Evolutionary conservation across 2,113 vertebrate genomes (phyloP).

Genomic region (Chascanopsetta lugubris): DNA sequence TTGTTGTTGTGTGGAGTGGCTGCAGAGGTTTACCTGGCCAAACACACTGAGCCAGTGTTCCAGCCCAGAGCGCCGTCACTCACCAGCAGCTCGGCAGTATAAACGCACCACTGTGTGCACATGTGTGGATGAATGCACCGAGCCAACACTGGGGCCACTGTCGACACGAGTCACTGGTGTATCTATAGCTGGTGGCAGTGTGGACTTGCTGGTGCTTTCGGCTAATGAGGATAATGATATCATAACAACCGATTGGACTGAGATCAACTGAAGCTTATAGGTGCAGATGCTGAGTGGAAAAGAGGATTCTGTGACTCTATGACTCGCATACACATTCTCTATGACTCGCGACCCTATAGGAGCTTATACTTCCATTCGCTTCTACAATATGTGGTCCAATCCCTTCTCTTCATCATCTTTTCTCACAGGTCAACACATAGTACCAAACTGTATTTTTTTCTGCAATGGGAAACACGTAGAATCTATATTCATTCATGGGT

Average conservation of each 20-base stretch:
- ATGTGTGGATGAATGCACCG: conserved; percentile 17
- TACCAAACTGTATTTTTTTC: too few relatives aligned
- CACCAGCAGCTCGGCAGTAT: conserved; percentile 49
- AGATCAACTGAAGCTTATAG: conserved; percentile 24
- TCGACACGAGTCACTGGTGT: conserved; percentile 15
- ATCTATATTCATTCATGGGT: too few relatives aligned
- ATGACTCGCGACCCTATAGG: too few relatives aligned
- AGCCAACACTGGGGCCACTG: conserved; percentile 63
- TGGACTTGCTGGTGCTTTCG: conserved; percentile 15
- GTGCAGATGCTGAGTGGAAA: conserved; percentile 13
- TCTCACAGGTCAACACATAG: too few relatives aligned
- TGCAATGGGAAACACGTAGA: too few relatives aligned
- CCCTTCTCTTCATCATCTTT: too few relatives aligned
- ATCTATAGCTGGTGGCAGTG: conserved; percentile 7
- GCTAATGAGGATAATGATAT: conserved; percentile 43
- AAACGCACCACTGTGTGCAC: conserved; percentile 59
- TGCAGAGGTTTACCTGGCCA: conserved; percentile 58
- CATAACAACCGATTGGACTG: conserved; percentile 36
- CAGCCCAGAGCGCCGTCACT: conserved; percentile 32
- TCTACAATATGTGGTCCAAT: background rate
- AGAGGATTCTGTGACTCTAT: background rate
- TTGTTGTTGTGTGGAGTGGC: conserved; percentile 56
- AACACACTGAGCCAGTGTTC: conserved; percentile 76
- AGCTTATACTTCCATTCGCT: background rate
- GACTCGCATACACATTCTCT: too few relatives aligned